Evolutionary conservation across 2,888 invertebrate species (phyloP).

Genomic region (Archips crataeganus): DNA sequence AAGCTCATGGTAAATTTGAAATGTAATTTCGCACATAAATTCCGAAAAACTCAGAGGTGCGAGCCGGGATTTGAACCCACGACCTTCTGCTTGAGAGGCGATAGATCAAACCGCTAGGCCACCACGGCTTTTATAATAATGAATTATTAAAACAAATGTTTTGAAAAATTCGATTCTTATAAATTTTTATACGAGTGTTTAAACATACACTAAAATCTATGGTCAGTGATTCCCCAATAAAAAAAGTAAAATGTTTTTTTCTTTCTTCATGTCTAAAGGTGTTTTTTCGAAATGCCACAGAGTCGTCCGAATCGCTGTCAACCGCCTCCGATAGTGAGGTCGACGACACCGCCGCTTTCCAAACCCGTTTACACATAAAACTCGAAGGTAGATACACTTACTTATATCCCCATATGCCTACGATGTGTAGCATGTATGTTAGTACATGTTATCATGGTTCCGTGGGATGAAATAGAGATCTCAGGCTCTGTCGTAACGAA

Average conservation of each 20-base stretch:
- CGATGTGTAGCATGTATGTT: constrained; percentile 20
- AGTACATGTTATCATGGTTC: constrained; percentile 31
- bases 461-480: constrained; percentile 5
- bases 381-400: constrained; percentile 21
- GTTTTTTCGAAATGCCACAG: constrained; percentile 20
- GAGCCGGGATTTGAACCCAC: no score
- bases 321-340: constrained; percentile 70
- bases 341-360: constrained; percentile 76
- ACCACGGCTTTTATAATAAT: no score
- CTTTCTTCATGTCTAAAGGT: neutral
- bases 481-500: neutral
- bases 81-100: no score
- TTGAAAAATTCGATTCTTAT: no score
- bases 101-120: no score
- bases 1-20: no score
- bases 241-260: neutral
- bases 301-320: constrained; percentile 49
- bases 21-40: no score
- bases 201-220: no score
- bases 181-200: no score
- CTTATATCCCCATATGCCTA: constrained; percentile 17
- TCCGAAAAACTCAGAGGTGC: no score
- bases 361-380: constrained; percentile 69
- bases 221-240: no score
- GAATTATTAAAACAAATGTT: no score